These are phyloP conservation scores for Phaetusa simplex DNA, from an alignment of 2,113 vertebrate species.

Conservation along the genomic window DNA sequence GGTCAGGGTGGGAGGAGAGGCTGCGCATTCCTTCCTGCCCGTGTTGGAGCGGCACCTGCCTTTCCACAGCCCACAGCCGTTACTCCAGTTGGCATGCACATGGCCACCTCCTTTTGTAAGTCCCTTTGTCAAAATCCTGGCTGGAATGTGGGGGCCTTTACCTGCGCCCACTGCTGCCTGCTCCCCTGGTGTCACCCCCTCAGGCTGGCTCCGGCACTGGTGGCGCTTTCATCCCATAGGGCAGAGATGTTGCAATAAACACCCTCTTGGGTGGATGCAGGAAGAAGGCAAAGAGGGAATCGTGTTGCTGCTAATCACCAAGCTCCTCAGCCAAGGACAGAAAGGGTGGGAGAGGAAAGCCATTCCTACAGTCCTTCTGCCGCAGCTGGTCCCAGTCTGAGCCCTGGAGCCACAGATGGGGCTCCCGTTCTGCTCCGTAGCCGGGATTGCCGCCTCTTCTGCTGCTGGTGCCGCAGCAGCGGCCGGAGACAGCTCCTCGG, in stretches of 20 bases:
- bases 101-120: neutral
- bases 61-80: neutral
- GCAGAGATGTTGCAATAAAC: neutral
- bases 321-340: neutral
- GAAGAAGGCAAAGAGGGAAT: neutral
- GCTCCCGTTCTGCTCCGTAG: neutral
- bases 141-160: rapidly evolving
- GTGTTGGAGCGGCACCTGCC: neutral
- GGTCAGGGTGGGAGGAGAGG: neutral
- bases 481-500: rapidly evolving
- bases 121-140: neutral
- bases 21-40: neutral
- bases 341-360: neutral
- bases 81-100: neutral
- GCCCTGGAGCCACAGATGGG: rapidly evolving
- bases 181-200: neutral
- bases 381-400: rapidly evolving
- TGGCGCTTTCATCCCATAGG: neutral
- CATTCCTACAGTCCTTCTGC: neutral
- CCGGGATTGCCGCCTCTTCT: neutral
- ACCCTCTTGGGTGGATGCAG: neutral
- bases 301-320: rapidly evolving
- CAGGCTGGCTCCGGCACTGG: neutral
- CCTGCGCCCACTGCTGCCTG: neutral
- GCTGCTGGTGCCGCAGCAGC: rapidly evolving